Conservation (phyloP, 2,113 vertebrate genomes). For the Albula glossodonta region DNA sequence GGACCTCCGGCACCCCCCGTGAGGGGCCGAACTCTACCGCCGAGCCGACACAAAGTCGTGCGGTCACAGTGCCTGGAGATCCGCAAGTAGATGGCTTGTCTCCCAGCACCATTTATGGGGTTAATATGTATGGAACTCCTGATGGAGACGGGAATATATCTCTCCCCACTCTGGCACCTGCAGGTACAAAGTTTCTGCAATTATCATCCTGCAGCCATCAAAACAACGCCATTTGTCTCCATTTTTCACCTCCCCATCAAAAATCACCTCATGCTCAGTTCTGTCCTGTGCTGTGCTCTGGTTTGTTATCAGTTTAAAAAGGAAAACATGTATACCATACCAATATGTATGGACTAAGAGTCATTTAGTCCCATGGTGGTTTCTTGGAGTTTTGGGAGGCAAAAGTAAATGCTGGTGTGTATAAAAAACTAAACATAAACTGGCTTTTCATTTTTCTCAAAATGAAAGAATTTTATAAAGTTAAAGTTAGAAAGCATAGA, state of each 20-base stretch:
- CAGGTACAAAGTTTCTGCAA: conserved; percentile 58
- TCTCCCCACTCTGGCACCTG: conserved; percentile 53
- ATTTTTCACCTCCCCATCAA: conserved; percentile 9
- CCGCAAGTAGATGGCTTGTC: conserved; percentile 53
- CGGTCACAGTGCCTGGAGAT: conserved; percentile 51
- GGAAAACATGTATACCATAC: background rate
- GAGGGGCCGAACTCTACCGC: background rate
- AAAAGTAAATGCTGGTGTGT: background rate
- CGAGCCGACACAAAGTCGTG: background rate
- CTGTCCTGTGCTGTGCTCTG: background rate
- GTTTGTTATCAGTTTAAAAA: background rate
- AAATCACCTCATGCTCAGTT: conserved; percentile 17
- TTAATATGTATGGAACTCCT: conserved; percentile 58
- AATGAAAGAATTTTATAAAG: too few species aligned
- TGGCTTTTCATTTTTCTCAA: too few species aligned
- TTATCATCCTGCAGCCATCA: background rate
- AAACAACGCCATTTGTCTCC: conserved; percentile 35
- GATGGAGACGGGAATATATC: conserved; percentile 53
- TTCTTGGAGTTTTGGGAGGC: background rate
- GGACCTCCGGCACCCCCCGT: conserved; percentile 49
- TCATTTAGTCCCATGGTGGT: background rate
- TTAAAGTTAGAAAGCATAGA: too few species aligned
- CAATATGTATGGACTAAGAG: background rate
- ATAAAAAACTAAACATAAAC: background rate
- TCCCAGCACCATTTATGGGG: conserved; percentile 53